These are phyloP conservation scores for Octodon degus DNA, from an alignment of 2,113 vertebrate species.

Conservation along the genomic window DNA sequence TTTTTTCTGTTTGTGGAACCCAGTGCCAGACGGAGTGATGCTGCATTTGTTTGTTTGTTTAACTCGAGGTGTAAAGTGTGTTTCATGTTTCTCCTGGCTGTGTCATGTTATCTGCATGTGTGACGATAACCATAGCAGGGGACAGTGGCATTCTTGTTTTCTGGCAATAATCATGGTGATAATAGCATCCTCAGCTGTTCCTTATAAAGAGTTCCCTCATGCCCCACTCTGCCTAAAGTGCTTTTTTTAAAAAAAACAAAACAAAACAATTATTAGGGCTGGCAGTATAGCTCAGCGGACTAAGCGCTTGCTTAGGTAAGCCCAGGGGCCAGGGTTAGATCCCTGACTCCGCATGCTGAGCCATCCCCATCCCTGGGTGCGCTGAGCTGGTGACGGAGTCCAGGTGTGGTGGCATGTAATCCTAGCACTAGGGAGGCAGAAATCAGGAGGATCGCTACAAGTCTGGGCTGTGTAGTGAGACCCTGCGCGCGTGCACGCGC, in stretches of 20 bases:
- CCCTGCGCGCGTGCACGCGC: no score
- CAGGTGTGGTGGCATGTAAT: no score
- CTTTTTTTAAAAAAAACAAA: not conserved
- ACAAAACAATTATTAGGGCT: no score
- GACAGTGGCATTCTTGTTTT: not conserved
- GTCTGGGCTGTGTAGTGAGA: no score
- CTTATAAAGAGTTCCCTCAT: not conserved
- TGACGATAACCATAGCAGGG: not conserved
- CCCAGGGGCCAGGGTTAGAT: no score
- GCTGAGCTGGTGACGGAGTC: no score
- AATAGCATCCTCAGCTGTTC: not conserved
- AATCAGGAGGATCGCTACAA: no score
- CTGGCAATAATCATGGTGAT: not conserved
- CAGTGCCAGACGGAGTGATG: not conserved
- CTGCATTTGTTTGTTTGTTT: not conserved
- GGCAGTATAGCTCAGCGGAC: no score
- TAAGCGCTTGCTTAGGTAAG: no score
- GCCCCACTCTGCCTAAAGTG: rapidly evolving
- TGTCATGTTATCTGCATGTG: not conserved
- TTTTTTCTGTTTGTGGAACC: not conserved
- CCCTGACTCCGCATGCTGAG: no score
- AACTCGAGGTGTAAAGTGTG: not conserved
- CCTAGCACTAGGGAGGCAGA: no score
- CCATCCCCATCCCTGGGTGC: no score
- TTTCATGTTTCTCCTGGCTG: not conserved